These are phyloP conservation scores for Helogale parvula DNA, from an alignment of 2,113 vertebrate species.

Conservation along the genomic window DNA sequence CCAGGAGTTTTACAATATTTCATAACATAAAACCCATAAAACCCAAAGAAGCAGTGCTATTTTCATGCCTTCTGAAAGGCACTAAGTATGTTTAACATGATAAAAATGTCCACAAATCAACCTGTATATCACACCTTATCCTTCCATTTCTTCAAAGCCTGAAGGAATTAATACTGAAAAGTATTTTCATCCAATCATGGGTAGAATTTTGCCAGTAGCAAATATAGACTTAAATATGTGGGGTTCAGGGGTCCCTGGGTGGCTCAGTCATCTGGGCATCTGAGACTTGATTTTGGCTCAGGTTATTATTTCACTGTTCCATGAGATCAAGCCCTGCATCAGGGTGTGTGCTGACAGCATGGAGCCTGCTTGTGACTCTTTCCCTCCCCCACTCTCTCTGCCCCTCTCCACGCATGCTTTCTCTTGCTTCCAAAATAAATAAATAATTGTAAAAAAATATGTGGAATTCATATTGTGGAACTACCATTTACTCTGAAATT, in stretches of 20 bases:
- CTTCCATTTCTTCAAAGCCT: not conserved
- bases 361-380: no score
- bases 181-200: not conserved
- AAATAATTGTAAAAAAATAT: not conserved
- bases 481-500: conserved; percentile 20
- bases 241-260: not conserved
- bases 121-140: not conserved
- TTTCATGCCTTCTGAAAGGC: not conserved
- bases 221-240: not conserved
- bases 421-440: no score
- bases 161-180: not conserved
- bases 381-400: no score
- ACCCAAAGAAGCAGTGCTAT: not conserved
- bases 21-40: not conserved
- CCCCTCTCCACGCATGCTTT: no score
- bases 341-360: no score
- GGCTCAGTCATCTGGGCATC: no score
- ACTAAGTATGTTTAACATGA: not conserved
- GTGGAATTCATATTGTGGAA: not conserved
- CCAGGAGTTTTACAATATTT: not conserved
- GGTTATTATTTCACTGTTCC: no score
- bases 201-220: not conserved
- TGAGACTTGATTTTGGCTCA: no score
- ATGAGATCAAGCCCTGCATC: no score
- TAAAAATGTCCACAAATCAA: conserved; percentile 19